Conservation (phyloP, 2,888 invertebrate genomes). For the Junonia oenone region DNA sequence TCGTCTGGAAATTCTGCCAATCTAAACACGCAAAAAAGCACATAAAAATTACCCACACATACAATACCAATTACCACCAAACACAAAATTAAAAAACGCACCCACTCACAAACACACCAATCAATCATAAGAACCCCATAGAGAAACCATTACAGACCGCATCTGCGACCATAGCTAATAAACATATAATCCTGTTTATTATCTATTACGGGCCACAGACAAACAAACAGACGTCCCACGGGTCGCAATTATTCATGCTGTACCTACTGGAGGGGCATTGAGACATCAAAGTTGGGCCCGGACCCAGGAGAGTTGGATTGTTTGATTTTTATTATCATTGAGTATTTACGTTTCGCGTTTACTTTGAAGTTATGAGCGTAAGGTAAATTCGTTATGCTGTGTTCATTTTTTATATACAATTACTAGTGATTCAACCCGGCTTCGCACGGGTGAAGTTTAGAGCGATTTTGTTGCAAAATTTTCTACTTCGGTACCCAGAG, state of each 20-base stretch:
- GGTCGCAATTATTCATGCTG: constrained; percentile 48
- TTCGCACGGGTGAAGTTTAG: no score
- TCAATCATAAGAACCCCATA: constrained; percentile 26
- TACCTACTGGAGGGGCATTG: constrained; percentile 33
- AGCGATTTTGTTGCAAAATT: no score
- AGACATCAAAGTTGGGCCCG: constrained; percentile 51
- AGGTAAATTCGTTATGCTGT: constrained; percentile 19
- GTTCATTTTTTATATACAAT: neutral
- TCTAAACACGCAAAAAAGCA: neutral
- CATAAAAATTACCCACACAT: neutral
- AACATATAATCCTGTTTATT: constrained; percentile 68
- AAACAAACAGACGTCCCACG: constrained; percentile 32
- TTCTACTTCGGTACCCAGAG: no score
- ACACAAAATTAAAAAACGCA: neutral
- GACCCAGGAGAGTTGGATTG: constrained; percentile 33
- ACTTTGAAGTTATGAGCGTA: constrained; percentile 26
- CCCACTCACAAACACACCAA: constrained; percentile 10
- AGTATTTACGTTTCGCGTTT: constrained; percentile 26
- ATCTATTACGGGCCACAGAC: constrained; percentile 44
- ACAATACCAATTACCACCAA: neutral
- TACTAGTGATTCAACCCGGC: no score
- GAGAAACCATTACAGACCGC: constrained; percentile 34
- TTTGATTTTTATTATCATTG: constrained; percentile 36
- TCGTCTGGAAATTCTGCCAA: no score
- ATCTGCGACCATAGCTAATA: constrained; percentile 59